Evolutionary conservation across 2,888 invertebrate genomes (phyloP), one percentile per base, ranked within the genome.

Genomic region (Scaptomyza caliginosa): DNA sequence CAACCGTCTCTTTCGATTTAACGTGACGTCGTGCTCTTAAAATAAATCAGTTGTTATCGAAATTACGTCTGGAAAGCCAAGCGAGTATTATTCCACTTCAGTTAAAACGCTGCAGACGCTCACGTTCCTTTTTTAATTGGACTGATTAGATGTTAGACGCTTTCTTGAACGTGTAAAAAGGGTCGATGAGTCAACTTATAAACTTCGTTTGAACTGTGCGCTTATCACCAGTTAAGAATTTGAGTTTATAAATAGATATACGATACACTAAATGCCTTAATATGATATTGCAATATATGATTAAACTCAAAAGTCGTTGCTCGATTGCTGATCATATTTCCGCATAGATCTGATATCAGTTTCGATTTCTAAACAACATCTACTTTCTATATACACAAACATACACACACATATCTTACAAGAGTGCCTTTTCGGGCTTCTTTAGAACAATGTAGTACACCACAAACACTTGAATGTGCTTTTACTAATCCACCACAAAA

Each of bases 1-100:
- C 24, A 42, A 42, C 21, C 24, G 38, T 43, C 11, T 66, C 19
- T 19, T 55, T 66, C 16, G 10, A 4, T 8, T 3, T 32, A 19
- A 2, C n/a, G 48, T 67, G 68, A 58, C 74, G 49, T 42, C 17
- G 16, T 19, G 11, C 8, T 26, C 38, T 46, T 72, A 64, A 50
- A 58, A 32, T 10, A 52, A 67, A 56, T 50, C 24, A 23, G 24
- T 34, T 38, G 6, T 59, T 52, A 72, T 75, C 71, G 56, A 63
- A 63, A 59, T 79, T 86, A 82, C 71, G 75, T 82, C 59, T 43
- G 36, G 38, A 59, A 43, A 60, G 26, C 32, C 58, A 39, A 32
- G 43, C 51, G 10, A 39, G 16, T 48, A 54, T 38, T 48, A 26
- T 7, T 8, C 54, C 78, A 84, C 81, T 78, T 60, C 30, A 66